A percentile compares a stretch with the other conserved stretches of the same genome.
These are phyloP conservation scores for Hiodon tergisus DNA, from an alignment of 2,113 vertebrate species.

Conservation along the genomic window DNA sequence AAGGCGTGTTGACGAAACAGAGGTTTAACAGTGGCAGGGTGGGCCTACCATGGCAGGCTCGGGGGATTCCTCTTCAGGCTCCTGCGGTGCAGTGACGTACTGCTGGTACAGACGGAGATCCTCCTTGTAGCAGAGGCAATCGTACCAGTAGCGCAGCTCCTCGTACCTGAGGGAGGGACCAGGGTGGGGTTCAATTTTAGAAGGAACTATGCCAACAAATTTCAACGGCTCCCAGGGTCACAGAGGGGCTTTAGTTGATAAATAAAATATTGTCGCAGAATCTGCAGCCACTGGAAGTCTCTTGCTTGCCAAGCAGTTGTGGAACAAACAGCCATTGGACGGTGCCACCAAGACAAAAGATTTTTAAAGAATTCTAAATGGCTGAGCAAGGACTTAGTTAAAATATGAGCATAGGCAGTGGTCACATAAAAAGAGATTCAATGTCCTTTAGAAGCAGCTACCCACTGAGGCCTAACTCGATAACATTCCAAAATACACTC, in stretches of 20 bases:
- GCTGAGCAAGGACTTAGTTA: background rate
- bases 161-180: conserved; percentile 53
- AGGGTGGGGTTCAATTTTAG: too few species aligned
- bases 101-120: conserved; percentile 61
- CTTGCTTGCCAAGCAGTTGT: background rate
- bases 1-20: background rate
- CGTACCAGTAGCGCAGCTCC: conserved; percentile 70
- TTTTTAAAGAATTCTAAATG: background rate
- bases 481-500: too few species aligned
- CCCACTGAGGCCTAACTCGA: too few species aligned
- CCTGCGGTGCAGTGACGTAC: conserved; percentile 50
- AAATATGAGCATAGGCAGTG: too few species aligned
- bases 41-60: conserved; percentile 10
- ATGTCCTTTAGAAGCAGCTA: too few species aligned
- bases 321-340: background rate
- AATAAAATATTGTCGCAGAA: background rate
- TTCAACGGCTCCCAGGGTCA: too few species aligned
- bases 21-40: too few species aligned
- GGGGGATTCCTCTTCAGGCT: conserved; percentile 38
- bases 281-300: background rate
- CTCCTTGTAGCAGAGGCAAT: conserved; percentile 65
- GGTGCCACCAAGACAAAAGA: background rate
- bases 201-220: background rate
- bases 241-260: background rate
- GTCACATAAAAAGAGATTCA: too few species aligned